phyloP scores from a whole-genome alignment of 2,888 invertebrate species.

The Eudemis profundana region DNA sequence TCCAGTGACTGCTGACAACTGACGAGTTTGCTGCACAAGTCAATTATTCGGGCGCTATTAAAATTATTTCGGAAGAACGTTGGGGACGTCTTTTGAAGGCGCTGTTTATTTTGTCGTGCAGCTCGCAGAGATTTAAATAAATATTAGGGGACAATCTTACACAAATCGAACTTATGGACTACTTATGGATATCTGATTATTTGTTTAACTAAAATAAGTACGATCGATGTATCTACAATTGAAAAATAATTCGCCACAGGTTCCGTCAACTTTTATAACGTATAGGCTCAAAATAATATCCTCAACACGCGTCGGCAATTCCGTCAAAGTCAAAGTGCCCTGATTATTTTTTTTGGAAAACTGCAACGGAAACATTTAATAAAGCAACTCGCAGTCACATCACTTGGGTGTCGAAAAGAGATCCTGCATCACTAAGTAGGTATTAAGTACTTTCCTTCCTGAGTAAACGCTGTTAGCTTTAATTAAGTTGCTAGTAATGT shows the following conservation, averaged over 20 bases:
- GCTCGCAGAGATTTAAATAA: background rate
- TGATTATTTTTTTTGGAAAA: no score
- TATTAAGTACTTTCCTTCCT: background rate
- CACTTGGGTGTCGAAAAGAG: background rate
- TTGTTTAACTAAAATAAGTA: no score
- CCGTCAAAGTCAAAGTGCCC: no score
- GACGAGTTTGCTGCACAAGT: constrained; percentile 49
- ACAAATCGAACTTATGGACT: no score
- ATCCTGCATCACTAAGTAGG: background rate
- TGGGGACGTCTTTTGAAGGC: constrained; percentile 15
- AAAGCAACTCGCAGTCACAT: background rate
- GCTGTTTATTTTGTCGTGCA: background rate
- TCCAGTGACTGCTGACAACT: constrained; percentile 66
- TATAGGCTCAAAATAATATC: no score
- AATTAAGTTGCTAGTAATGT: constrained; percentile 69
- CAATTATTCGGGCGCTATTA: constrained; percentile 37
- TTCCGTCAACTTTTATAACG: no score
- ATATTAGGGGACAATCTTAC: background rate
- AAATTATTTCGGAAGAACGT: constrained; percentile 32
- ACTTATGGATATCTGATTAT: no score
- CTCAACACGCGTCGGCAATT: no score
- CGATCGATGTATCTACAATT: no score
- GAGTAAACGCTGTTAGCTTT: constrained; percentile 55
- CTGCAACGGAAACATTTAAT: no score
- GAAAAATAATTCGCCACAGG: no score